Evolutionary conservation across 2,888 invertebrate genomes (phyloP).

Genomic region (Clusia tigrina): DNA sequence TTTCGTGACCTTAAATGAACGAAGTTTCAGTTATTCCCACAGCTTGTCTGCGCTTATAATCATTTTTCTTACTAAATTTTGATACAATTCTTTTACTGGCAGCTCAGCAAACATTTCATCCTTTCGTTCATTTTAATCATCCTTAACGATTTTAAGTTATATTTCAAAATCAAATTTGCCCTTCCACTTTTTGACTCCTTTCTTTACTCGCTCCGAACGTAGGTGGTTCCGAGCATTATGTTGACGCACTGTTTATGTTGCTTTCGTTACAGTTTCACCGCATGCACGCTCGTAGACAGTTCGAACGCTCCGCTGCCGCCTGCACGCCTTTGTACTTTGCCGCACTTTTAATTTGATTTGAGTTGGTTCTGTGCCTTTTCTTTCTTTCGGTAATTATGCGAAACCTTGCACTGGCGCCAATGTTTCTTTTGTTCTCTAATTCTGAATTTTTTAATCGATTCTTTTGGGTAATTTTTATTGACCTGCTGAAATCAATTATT

Average conservation of each 20-base stretch:
- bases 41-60: background rate
- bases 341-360: constrained; percentile 48
- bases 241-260: constrained; percentile 19
- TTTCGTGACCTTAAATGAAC: too few relatives aligned
- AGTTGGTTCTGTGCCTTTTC: constrained; percentile 44
- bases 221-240: constrained; percentile 25
- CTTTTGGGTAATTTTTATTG: constrained; percentile 40
- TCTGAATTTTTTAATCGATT: constrained; percentile 36
- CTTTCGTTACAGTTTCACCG: constrained; percentile 34
- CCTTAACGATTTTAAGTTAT: constrained; percentile 41
- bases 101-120: constrained; percentile 40
- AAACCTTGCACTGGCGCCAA: constrained; percentile 34
- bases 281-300: background rate
- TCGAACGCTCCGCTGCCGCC: too few relatives aligned
- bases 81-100: background rate
- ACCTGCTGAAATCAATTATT: constrained; percentile 45
- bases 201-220: constrained; percentile 2
- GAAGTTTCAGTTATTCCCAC: too few relatives aligned
- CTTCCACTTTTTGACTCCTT: background rate
- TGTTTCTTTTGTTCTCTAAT: constrained; percentile 32
- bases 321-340: constrained; percentile 45
- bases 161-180: background rate
- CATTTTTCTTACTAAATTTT: background rate
- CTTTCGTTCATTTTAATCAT: constrained; percentile 49
- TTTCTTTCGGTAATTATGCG: constrained; percentile 52